phyloP scores from a whole-genome alignment of 2,113 vertebrate species.

The Microtus pennsylvanicus region DNA sequence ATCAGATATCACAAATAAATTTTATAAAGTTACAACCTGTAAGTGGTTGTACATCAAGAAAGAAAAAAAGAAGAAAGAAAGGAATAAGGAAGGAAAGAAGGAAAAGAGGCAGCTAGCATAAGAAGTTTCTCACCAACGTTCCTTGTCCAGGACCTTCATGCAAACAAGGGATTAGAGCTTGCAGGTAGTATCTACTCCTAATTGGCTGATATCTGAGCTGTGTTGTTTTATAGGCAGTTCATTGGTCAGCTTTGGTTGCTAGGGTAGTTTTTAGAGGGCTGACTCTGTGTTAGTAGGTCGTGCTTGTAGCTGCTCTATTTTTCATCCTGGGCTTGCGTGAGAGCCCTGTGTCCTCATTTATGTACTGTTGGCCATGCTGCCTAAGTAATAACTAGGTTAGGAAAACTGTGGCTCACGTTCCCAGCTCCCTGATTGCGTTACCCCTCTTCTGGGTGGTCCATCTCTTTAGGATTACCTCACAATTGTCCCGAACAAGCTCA shows the following conservation, averaged over 20 bases:
- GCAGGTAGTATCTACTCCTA: not conserved
- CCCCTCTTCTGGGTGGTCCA: not conserved
- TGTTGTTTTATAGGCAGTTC: not conserved
- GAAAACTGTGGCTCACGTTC: not conserved
- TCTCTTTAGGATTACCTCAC: not conserved
- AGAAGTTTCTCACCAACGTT: not conserved
- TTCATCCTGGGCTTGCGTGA: not conserved
- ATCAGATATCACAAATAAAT: conserved; percentile 88
- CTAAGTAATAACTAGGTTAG: not conserved
- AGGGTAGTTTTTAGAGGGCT: not conserved
- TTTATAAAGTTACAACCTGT: conserved; percentile 62
- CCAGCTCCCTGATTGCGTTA: not conserved
- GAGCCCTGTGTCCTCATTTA: not conserved
- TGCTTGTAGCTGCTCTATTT: not conserved
- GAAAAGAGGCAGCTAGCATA: not conserved
- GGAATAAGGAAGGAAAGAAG: not conserved
- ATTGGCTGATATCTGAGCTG: not conserved
- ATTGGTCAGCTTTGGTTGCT: not conserved
- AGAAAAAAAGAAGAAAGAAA: not conserved
- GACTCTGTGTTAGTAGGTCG: not conserved
- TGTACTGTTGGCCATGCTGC: not conserved
- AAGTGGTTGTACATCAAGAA: not conserved
- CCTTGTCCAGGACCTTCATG: not conserved
- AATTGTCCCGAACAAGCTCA: not conserved
- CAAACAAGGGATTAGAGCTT: not conserved